phyloP scores from a whole-genome alignment of 2,797 vertebrate genomes.

The Okamejei kenojei region DNA sequence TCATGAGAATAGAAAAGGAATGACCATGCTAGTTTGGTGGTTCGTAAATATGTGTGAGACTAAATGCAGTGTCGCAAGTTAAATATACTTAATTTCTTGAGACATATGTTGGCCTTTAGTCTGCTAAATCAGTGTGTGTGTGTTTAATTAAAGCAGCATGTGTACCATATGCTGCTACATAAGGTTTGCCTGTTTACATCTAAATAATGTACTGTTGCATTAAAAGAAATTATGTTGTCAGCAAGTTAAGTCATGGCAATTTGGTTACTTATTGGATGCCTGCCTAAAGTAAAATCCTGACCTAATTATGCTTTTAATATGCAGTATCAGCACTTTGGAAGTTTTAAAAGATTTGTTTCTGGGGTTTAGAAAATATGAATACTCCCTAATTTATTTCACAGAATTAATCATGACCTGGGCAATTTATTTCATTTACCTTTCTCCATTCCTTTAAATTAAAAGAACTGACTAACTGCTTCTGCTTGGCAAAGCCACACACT shows the following conservation, averaged over 20 bases:
- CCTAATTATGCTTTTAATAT: slow-evolving; percentile 23
- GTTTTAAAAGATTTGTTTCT: neutral
- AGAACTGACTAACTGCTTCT: neutral
- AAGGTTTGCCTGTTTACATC: slow-evolving; percentile 21
- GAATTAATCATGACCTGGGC: neutral
- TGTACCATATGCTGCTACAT: slow-evolving; percentile 6
- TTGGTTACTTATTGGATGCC: slow-evolving; percentile 28
- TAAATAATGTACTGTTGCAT: slow-evolving; percentile 22
- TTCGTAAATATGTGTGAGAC: slow-evolving; percentile 2
- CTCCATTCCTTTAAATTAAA: neutral
- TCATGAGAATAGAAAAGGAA: slow-evolving; percentile 11
- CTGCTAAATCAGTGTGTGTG: neutral
- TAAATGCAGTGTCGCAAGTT: slow-evolving; percentile 20
- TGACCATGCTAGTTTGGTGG: neutral
- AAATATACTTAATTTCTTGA: slow-evolving; percentile 17
- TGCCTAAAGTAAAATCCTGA: slow-evolving; percentile 18
- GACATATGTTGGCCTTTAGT: neutral
- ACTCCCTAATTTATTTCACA: neutral
- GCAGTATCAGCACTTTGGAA: neutral
- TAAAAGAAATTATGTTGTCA: slow-evolving; percentile 23
- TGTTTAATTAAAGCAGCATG: slow-evolving; percentile 30
- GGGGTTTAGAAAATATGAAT: neutral
- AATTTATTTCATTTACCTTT: neutral
- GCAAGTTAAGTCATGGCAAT: slow-evolving; percentile 28
- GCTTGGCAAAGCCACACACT: neutral